Percentiles rank a stretch among this genome's conserved stretches.
phyloP scores from a whole-genome alignment of 2,888 invertebrate genomes.

The Elysia crispata region DNA sequence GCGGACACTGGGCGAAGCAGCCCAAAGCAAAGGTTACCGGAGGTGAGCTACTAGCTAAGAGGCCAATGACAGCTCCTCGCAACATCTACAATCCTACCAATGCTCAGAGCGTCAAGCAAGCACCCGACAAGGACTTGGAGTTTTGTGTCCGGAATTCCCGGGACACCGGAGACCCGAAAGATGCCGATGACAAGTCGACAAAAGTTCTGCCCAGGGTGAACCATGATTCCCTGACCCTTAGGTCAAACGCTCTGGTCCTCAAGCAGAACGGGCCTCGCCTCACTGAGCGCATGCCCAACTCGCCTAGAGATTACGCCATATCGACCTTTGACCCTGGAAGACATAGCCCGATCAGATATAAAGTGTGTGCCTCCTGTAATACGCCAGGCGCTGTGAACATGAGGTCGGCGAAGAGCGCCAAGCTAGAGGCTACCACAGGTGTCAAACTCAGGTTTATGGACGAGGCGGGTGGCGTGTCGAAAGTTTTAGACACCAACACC shows the following conservation, averaged over 20 bases:
- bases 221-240: neutral
- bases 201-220: neutral
- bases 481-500: no score
- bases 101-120: neutral
- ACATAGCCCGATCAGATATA: no score
- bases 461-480: no score
- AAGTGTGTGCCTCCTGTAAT: no score
- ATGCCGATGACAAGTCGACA: neutral
- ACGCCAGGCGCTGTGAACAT: no score
- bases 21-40: neutral
- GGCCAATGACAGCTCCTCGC: neutral
- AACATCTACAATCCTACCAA: neutral
- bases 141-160: constrained; percentile 29
- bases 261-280: neutral
- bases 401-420: no score
- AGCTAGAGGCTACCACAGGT: no score
- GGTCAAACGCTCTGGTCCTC: neutral
- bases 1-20: constrained; percentile 4
- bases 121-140: neutral
- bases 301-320: neutral
- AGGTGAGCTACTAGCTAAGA: neutral
- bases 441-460: no score
- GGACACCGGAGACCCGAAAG: neutral
- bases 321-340: no score
- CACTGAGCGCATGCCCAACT: neutral